phyloP scores from a whole-genome alignment of 1,140 invertebrate genomes.

The Heliconius congener region DNA sequence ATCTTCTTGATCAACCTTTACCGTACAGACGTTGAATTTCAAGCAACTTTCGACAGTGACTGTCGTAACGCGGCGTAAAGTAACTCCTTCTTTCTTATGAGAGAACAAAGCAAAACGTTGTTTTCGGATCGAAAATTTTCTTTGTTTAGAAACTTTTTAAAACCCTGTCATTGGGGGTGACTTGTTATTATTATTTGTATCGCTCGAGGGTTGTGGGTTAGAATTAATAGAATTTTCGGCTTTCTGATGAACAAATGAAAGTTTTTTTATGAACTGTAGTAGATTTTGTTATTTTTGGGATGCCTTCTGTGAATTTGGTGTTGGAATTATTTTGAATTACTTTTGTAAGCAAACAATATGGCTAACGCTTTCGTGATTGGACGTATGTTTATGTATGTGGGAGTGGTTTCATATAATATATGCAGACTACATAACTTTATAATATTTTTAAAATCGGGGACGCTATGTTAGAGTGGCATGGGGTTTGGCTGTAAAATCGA shows the following conservation, averaged over 20 bases:
- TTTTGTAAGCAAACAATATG: too few species aligned
- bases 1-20: not conserved
- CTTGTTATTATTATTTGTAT: constrained; percentile 26
- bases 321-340: not conserved
- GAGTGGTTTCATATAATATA: too few species aligned
- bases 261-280: not conserved
- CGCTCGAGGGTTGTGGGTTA: constrained; percentile 1
- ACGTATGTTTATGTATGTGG: too few species aligned
- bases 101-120: constrained; percentile 22
- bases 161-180: constrained; percentile 19
- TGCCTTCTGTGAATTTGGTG: not conserved
- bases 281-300: not conserved
- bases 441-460: too few species aligned
- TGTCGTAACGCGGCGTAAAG: constrained; percentile 30
- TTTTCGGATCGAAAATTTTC: constrained; percentile 17
- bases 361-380: too few species aligned
- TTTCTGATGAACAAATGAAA: not conserved
- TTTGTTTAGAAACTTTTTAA: constrained; percentile 34
- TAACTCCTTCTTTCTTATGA: constrained; percentile 27
- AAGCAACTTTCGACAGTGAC: constrained; percentile 26
- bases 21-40: not conserved
- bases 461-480: too few species aligned
- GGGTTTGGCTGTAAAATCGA: too few species aligned
- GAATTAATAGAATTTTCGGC: constrained; percentile 21
- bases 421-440: too few species aligned